Base-by-base conservation (phyloP, 2,888 invertebrate species). In the Eucera pruinosa region DNA sequence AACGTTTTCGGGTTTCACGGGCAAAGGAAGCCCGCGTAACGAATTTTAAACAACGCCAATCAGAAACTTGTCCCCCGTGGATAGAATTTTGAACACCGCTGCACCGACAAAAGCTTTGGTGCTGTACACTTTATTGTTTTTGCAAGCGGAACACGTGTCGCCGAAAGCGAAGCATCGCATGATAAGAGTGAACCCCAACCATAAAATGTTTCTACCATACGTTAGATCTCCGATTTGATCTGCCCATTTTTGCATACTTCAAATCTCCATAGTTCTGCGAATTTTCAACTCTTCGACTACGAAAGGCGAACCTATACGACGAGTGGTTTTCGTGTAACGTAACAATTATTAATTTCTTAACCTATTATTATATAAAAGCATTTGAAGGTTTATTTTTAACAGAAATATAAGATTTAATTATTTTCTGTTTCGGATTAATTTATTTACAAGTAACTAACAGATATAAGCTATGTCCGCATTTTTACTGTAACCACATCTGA, bases 11-110 rank as follows among this genome's bases (percentile, higher is more conserved):
- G 60, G 72, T 81, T 80, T 73, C 73, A 65, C 64, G 64, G 54
- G 66, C 60, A 50, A 67, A 54, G 66, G 73, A 69, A 39, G 39
- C 18, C 20, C 69, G 64, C 30, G 18, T 48, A 23, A 48, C 60
- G 73, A 77, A 77, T 77, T 69, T 67, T 52, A 76, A 80, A 18
- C 23, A 30, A n/a, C 47, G 23, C 4, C 50, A 30, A 73, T 73
- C 57, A 60, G 30, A 33, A 68, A 68, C 23, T 39, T 15, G 45
- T 4, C 5, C 43, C 15, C 18, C 45, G 61, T 67, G 60, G 47
- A 1, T 23, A 36, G 69, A 54, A 74, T 80, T 55, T 20, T 23
- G 71, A 73, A 61, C 36, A 3, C 13, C 33, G 41, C 18, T 39
- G 50, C 27, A 33, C n/a, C 3, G 30, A n/a, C 18, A 41, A 52